Evolutionary conservation across 2,888 invertebrate species (phyloP).

Genomic region (Chymomyza fuscimana): DNA sequence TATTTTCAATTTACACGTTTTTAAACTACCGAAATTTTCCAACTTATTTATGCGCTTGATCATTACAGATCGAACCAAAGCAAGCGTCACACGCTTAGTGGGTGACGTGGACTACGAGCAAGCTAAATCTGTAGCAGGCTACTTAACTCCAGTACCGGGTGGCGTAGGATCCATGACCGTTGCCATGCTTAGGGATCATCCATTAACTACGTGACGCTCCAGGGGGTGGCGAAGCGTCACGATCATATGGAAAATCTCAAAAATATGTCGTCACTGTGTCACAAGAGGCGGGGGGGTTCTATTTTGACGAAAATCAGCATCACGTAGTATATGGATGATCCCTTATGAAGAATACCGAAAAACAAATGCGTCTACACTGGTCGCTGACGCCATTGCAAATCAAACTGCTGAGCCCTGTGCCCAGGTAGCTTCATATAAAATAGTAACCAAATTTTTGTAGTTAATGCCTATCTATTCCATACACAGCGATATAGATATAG

Average conservation of each 20-base stretch:
- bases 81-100: constrained; percentile 89
- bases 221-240: too few species aligned
- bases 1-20: neutral
- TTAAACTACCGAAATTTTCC: neutral
- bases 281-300: too few species aligned
- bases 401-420: constrained; percentile 86
- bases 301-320: too few species aligned
- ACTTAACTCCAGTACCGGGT: constrained; percentile 81
- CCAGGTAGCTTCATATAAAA: constrained; percentile 83
- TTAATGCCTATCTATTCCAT: constrained; percentile 15
- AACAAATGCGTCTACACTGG: constrained; percentile 84
- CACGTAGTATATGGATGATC: too few species aligned
- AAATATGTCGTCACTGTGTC: too few species aligned
- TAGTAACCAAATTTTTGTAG: neutral
- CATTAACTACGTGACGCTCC: too few species aligned
- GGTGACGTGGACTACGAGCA: constrained; percentile 96
- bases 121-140: constrained; percentile 89
- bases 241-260: too few species aligned
- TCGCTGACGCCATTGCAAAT: constrained; percentile 85
- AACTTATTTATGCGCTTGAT: neutral
- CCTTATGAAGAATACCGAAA: constrained; percentile 93
- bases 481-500: constrained; percentile 91
- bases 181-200: too few species aligned
- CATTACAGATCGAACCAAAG: constrained; percentile 85
- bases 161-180: constrained; percentile 8